A percentile compares a stretch with the other conserved stretches of the same genome.
phyloP scores from a whole-genome alignment of 1,140 invertebrate species.

The Rhyacophila brunnea region DNA sequence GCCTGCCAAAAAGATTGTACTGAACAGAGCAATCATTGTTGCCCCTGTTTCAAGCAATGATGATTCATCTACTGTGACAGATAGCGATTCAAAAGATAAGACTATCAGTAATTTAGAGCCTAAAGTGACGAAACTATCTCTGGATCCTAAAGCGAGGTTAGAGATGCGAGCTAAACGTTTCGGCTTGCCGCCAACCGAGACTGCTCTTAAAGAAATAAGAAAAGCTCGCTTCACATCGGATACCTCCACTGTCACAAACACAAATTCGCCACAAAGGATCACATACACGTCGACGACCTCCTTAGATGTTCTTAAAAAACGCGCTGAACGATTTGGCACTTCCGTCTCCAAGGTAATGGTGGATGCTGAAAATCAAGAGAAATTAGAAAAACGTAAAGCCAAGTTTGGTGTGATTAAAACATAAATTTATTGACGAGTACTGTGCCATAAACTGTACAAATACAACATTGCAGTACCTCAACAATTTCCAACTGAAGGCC shows the following conservation, averaged over 20 bases:
- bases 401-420: slow-evolving; percentile 58
- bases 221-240: slow-evolving; percentile 62
- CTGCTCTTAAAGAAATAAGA: slow-evolving; percentile 63
- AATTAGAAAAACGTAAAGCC: slow-evolving; percentile 68
- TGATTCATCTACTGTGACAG: slow-evolving; percentile 8
- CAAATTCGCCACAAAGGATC: slow-evolving; percentile 34
- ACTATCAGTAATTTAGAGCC: slow-evolving; percentile 37
- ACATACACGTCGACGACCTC: slow-evolving; percentile 49
- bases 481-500: no score
- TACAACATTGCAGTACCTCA: no score
- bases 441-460: no score
- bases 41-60: slow-evolving; percentile 33
- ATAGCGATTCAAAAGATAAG: slow-evolving; percentile 32
- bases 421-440: no score
- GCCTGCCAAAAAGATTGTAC: slow-evolving; percentile 49
- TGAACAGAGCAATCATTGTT: slow-evolving; percentile 65
- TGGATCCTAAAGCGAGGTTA: slow-evolving; percentile 67
- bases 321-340: slow-evolving; percentile 73
- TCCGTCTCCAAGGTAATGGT: slow-evolving; percentile 67
- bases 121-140: slow-evolving; percentile 55
- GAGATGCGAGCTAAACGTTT: slow-evolving; percentile 80
- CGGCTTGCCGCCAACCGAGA: slow-evolving; percentile 61
- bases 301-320: slow-evolving; percentile 68
- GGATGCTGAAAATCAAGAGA: slow-evolving; percentile 65
- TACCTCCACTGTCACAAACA: neutral